Base-by-base conservation (phyloP, 2,797 vertebrate species). In the Falco peregrinus region DNA sequence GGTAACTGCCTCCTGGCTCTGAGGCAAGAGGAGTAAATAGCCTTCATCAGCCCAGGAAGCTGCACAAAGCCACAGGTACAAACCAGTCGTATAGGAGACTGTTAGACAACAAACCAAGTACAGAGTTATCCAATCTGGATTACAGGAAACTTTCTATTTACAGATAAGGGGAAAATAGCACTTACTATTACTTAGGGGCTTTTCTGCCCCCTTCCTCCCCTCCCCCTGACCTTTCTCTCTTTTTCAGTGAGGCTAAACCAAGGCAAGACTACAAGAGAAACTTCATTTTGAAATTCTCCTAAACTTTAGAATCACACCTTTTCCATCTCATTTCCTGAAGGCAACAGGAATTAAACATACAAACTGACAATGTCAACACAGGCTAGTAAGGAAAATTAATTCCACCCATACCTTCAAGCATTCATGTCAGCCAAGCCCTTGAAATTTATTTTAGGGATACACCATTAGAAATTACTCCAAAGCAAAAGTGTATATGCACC, bases 361-460 rank as follows among this genome's bases (percentile, higher is more conserved):
- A 8, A 79, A 77, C 50, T 33, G 31, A 76, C 28, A 60, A 3
- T 63, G 54, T 56, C 59, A 84, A 89, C 57, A 73, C 15, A 76
- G 68, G 18, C 16, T 31, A 59, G 8, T 31, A 51, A 47, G 16
- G 63, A 73, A 90, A 87, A 83, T 35, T 33, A 60, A 53, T 61
- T 74, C 63, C 12, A 71, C 7, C 18, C 2, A 3, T 60, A 48
- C 48, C n/a, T 84, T 93, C 45, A 80, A 64, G 35, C 0, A 0
- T 14, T 76, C 35, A 6, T 87, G 39, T 57, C 54, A 76, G 51
- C 35, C 92, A 84, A 88, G 70, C 7, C 51, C 39, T 61, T 84
- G 60, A 76, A 43, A 70, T 83, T 70, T 67, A 59, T 73, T 95
- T 79, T 59, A 87, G 63, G 31, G 77, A 76, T 31, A 77, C 20